Base-by-base conservation (phyloP, 2,888 invertebrate species). In the Syrista parreyssii region DNA sequence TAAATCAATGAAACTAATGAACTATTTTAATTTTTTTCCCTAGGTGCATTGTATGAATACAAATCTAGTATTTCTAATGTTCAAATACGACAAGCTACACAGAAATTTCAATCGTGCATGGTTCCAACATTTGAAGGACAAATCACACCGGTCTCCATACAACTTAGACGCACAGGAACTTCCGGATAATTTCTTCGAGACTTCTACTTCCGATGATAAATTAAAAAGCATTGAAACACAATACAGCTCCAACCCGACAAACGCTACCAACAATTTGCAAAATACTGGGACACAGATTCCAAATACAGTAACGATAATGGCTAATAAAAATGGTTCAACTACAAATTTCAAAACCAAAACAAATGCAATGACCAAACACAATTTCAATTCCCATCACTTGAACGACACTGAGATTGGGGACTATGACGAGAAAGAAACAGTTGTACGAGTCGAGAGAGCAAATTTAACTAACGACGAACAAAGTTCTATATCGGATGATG, bases 1-100 rank as follows among this genome's bases (percentile, higher is more conserved):
- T 78, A 36, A 15, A 4, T 36, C 9, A 76, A 77, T 69, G 11
- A 23, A 72, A 35, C 35, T 73, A 78, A n/a, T 68, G 35, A 23
- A 40, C 33, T 78, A 68, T 40, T 55, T 9, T n/a, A 30, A 75
- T 68, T 11, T 68, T 76, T 77, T 76, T 36, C 82, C 86, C 68
- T 82, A 89, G 89, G 84, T 89, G 80, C 84, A 86, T 68, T 84
- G 82, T 40, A 79, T 86, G 76, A 89, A 88, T 75, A 80, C 84
- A 68, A 88, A 87, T 81, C 72, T 88, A n/a, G 81, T 84, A 76
- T 78, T 86, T 75, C 75, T 88, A 15, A 87, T 85, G 86, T 79
- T 87, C 74, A 87, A 85, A 73, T 88, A 86, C 78, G 88, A 88
- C n/a, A 84, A 81, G 69, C 40, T 88, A 36, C 86, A 84, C 68